These are phyloP conservation scores for Meleagris gallopavo DNA, from an alignment of 2,113 vertebrate genomes.

Conservation along the genomic window DNA sequence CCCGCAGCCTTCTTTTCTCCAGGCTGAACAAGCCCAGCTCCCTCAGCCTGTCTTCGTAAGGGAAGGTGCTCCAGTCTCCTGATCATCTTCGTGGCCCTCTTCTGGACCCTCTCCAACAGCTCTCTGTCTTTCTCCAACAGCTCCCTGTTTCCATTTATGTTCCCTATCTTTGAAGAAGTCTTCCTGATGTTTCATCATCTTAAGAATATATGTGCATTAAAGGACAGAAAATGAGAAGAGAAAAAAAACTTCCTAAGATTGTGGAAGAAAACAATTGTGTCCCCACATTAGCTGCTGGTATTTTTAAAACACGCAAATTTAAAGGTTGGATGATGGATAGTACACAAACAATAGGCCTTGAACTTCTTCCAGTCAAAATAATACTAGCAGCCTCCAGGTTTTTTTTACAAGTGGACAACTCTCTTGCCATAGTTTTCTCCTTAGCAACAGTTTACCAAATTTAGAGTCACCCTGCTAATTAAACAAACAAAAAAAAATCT, in stretches of 20 bases:
- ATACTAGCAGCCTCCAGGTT: background rate
- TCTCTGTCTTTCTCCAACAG: too few relatives aligned
- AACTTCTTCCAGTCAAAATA: conserved; percentile 54
- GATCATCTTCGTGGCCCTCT: too few relatives aligned
- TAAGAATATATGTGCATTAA: conserved; percentile 27
- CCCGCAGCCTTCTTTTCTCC: too few relatives aligned
- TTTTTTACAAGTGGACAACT: conserved; percentile 4
- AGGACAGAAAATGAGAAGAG: conserved; percentile 26
- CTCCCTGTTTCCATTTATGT: background rate
- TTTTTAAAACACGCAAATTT: conserved; percentile 50
- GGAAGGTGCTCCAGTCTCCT: too few relatives aligned
- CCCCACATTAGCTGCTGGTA: conserved; percentile 4
- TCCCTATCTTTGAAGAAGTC: background rate
- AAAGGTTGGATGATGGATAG: conserved; percentile 36
- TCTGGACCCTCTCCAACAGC: too few relatives aligned
- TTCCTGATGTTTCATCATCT: conserved; percentile 41
- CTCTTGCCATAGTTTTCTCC: conserved; percentile 15
- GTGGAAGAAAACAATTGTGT: conserved; percentile 60
- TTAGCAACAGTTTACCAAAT: conserved; percentile 34
- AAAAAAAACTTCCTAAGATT: conserved; percentile 56
- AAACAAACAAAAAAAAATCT: conserved; percentile 12
- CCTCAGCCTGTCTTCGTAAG: too few relatives aligned
- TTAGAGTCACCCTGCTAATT: conserved; percentile 18
- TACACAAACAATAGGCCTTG: conserved; percentile 55
- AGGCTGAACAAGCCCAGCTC: too few relatives aligned